Conservation (phyloP, 2,888 invertebrate species). For the Thymelicus acteon region DNA sequence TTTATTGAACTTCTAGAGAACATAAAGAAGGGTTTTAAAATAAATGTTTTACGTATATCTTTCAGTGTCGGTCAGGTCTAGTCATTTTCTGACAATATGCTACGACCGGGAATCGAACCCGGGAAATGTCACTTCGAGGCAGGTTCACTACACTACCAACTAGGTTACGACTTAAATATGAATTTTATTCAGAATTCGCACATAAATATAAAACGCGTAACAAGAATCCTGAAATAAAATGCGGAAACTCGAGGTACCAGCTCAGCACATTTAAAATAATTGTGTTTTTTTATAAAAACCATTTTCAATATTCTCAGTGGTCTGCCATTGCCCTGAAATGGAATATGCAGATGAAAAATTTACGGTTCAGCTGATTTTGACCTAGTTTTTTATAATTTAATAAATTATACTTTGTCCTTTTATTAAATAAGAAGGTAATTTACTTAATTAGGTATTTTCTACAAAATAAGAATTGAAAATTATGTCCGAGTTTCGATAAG, state of each 20-base stretch:
- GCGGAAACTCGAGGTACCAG: not conserved
- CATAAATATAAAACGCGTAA: not conserved
- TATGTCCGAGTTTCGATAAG: too few relatives aligned
- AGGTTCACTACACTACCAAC: too few relatives aligned
- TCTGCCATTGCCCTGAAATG: conserved; percentile 18
- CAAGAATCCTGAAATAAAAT: not conserved
- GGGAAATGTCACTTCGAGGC: too few relatives aligned
- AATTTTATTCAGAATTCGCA: too few relatives aligned
- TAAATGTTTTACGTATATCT: too few relatives aligned
- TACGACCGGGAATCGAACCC: too few relatives aligned
- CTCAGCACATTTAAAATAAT: conserved; percentile 15
- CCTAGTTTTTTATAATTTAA: conserved; percentile 21
- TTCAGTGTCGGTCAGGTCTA: too few relatives aligned
- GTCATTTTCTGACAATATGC: too few relatives aligned
- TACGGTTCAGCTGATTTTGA: conserved; percentile 25
- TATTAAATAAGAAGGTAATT: not conserved
- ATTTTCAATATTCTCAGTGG: conserved; percentile 22
- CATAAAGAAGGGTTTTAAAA: too few relatives aligned
- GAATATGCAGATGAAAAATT: conserved; percentile 30
- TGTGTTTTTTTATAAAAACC: conserved; percentile 14
- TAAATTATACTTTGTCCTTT: conserved; percentile 22
- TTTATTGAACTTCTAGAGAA: too few relatives aligned
- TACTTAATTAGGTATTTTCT: not conserved
- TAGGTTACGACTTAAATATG: too few relatives aligned
- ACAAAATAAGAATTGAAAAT: too few relatives aligned